Base-by-base conservation (phyloP, 2,888 invertebrate genomes). In the Ormyrus labotus region DNA sequence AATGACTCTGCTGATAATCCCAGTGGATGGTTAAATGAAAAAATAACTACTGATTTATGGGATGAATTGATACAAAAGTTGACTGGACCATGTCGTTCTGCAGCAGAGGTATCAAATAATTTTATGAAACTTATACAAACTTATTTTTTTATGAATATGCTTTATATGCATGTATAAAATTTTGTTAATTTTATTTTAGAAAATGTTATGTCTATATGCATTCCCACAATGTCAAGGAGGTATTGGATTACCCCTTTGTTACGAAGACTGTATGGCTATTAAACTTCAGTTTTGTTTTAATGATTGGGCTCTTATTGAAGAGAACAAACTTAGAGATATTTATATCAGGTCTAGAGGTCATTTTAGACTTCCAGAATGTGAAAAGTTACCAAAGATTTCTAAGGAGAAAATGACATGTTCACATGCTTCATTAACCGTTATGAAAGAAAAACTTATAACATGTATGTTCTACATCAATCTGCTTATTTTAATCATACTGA, bases 221-320 rank as follows among this genome's bases (percentile, higher is more conserved):
- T 98, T 98, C 92, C 98, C 98, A 3, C 95, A 95, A 88, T 98
- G 97, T 88, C 94, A 94, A 70, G 93, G 93, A 80, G 94, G 95
- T 5, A 92, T 93, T 83, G 94, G 94, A 72, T 92, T 97, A 80
- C 96, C 97, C 5, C 92, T 98, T 6, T 98, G 98, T 91, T 96
- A 96, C 88, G 98, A 98, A 92, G 98, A 98, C 89, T 99, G 98
- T 89, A 94, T 96, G 89, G 98, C 98, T 74, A 96, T 97, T 48
- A 95, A 95, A 89, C 94, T 96, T 90, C 94, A 97, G 87, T 96
- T 97, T 91, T 99, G 98, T 91, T 97, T 96, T 90, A 96, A 96
- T 88, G 97, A 98, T 89, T 98, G 98, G 98, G 96, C 96, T 47
- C 92, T 96, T 78, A 94, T 98, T 77, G 97, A 97, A 91, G 96